Percentiles rank a stretch among this genome's conserved stretches.
Evolutionary conservation across 2,113 vertebrate species (phyloP).

Genomic region (human): GRCh38 chr3:35408001-35408500

Average conservation of each 20-base stretch:
- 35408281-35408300: not conserved
- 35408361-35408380: not conserved
- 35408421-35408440: not conserved
- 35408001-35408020: not conserved
- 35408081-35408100: not conserved
- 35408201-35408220: not conserved
- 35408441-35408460: not conserved
- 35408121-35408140: not conserved
- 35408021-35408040: not conserved
- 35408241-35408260: not conserved
- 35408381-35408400: not conserved
- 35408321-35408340: not conserved
- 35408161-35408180: not conserved
- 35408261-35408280: not conserved
- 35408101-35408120: not conserved
- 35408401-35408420: not conserved
- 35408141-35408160: not conserved
- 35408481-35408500: rapidly evolving
- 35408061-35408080: not conserved
- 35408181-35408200: not conserved
- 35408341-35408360: not conserved
- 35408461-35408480: not conserved
- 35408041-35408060: not conserved
- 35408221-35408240: not conserved
- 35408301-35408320: not conserved